These are phyloP conservation scores for Planococcus citri DNA, from an alignment of 1,140 invertebrate genomes.

Conservation along the genomic window DNA sequence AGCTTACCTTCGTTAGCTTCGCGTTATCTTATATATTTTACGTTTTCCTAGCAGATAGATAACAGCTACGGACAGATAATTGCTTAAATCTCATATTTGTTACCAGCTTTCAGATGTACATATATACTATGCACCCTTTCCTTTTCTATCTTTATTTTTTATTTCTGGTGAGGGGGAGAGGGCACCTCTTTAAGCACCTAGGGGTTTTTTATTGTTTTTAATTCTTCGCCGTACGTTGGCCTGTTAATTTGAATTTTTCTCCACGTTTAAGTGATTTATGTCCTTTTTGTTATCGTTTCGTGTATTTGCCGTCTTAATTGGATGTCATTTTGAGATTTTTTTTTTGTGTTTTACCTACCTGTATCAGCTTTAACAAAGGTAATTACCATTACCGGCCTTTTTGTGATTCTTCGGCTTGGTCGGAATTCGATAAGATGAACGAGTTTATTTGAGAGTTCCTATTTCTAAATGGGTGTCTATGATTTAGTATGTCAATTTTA, in stretches of 20 bases:
- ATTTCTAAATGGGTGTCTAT: no score
- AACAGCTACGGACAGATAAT: conserved; percentile 11
- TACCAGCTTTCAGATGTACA: conserved; percentile 2
- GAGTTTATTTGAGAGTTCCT: no score
- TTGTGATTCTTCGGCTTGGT: no score
- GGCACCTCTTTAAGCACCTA: neutral
- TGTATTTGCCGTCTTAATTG: neutral
- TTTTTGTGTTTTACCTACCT: neutral
- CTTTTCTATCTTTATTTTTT: no score
- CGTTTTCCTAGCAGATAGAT: neutral
- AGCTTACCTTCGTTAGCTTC: conserved; percentile 2
- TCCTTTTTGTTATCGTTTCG: neutral
- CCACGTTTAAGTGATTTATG: neutral
- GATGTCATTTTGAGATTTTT: neutral
- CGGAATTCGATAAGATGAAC: no score
- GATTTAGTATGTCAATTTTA: no score
- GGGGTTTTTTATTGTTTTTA: conserved; percentile 7
- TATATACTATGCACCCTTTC: no score
- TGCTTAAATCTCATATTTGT: conserved; percentile 15
- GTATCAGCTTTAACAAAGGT: no score
- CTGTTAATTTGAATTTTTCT: neutral
- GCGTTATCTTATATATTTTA: neutral
- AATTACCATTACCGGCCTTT: no score
- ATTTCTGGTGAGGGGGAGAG: no score
- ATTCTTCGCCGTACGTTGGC: neutral